Evolutionary conservation across 1,140 invertebrate genomes (phyloP).

Genomic region (Drosophila busckii): DNA sequence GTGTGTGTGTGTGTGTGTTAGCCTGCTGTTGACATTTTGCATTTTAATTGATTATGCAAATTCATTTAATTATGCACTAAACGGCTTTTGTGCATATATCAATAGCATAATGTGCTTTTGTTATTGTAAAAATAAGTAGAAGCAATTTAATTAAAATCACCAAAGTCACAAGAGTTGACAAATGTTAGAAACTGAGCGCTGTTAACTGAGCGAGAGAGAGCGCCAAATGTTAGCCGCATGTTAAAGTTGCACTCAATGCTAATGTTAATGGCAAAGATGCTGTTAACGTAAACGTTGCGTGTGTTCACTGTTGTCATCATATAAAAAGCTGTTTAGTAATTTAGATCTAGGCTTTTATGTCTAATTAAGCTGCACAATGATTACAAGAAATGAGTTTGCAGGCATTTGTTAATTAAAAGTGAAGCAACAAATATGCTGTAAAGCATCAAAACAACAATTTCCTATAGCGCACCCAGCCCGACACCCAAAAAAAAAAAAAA

Average conservation of each 20-base stretch:
- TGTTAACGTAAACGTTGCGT: too few relatives aligned
- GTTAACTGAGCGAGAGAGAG: too few relatives aligned
- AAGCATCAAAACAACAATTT: too few relatives aligned
- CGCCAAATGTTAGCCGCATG: too few relatives aligned
- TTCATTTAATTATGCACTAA: conserved; percentile 57
- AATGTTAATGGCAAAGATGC: too few relatives aligned
- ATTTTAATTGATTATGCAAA: conserved; percentile 48
- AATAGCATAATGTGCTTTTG: conserved; percentile 33
- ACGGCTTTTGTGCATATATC: conserved; percentile 43
- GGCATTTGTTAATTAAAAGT: conserved; percentile 45
- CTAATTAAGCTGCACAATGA: conserved; percentile 35
- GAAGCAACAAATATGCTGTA: conserved; percentile 39
- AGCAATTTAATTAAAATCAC: conserved; percentile 51
- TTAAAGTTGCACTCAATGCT: too few relatives aligned
- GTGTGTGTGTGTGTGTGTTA: neutral
- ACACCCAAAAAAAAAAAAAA: too few relatives aligned
- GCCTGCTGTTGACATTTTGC: neutral
- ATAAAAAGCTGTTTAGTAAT: conserved; percentile 16
- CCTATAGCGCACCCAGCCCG: too few relatives aligned
- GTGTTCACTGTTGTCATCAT: neutral
- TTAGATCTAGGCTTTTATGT: conserved; percentile 36
- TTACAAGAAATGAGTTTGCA: conserved; percentile 29
- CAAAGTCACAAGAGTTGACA: conserved; percentile 24
- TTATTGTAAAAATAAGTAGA: conserved; percentile 9
- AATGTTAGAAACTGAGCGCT: too few relatives aligned